phyloP scores from a whole-genome alignment of 2,888 invertebrate genomes.

The Mythimna albipuncta region DNA sequence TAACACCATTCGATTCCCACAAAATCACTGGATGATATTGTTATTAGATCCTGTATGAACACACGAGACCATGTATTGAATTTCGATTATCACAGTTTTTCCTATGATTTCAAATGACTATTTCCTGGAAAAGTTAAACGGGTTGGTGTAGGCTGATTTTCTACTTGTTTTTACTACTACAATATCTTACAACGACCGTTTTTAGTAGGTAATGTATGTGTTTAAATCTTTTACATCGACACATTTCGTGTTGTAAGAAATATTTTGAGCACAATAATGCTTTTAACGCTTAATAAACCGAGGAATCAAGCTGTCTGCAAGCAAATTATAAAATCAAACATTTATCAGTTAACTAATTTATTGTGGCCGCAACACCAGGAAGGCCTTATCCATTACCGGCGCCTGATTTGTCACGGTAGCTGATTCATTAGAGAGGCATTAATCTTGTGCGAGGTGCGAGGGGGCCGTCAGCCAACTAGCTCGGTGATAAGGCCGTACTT shows the following conservation, averaged over 20 bases:
- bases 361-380: slow-evolving; percentile 81
- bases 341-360: slow-evolving; percentile 78
- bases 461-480: slow-evolving; percentile 74
- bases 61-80: slow-evolving; percentile 8
- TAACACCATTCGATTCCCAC: slow-evolving; percentile 31
- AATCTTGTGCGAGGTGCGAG: slow-evolving; percentile 80
- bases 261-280: neutral
- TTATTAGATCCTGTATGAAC: slow-evolving; percentile 27
- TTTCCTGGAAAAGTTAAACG: neutral
- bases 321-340: slow-evolving; percentile 71
- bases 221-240: neutral
- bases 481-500: slow-evolving; percentile 84
- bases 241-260: neutral
- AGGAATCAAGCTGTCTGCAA: slow-evolving; percentile 29
- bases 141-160: neutral
- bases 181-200: neutral
- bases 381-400: slow-evolving; percentile 84
- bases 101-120: neutral
- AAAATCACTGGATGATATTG: slow-evolving; percentile 30
- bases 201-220: neutral
- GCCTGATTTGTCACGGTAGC: slow-evolving; percentile 87
- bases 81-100: slow-evolving; percentile 14
- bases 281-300: slow-evolving; percentile 9
- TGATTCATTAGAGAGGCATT: slow-evolving; percentile 87
- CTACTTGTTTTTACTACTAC: neutral